phyloP scores from a whole-genome alignment of 2,888 invertebrate species.

The Meteorus cinctellus region DNA sequence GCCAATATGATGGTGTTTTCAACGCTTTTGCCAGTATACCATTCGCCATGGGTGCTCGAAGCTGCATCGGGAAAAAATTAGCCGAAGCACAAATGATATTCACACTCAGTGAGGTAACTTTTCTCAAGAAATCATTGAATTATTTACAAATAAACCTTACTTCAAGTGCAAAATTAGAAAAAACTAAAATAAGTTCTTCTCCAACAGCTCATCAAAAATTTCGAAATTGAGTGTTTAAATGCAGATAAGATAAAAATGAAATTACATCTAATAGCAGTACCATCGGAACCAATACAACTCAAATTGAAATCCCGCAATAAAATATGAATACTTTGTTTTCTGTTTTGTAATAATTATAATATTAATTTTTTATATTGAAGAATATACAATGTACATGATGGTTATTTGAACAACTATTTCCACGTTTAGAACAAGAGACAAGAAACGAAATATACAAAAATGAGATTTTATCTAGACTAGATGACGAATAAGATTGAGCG shows the following conservation, averaged over 20 bases:
- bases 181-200: slow-evolving; percentile 18
- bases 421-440: slow-evolving; percentile 10
- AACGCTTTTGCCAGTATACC: slow-evolving; percentile 84
- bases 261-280: slow-evolving; percentile 78
- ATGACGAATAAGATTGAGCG: not conserved
- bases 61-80: slow-evolving; percentile 88
- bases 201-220: slow-evolving; percentile 75
- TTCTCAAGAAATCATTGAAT: slow-evolving; percentile 36
- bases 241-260: slow-evolving; percentile 75
- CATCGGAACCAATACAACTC: slow-evolving; percentile 75
- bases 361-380: slow-evolving; percentile 18
- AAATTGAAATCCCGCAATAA: slow-evolving; percentile 61
- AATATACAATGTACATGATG: slow-evolving; percentile 32
- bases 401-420: slow-evolving; percentile 22
- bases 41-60: slow-evolving; percentile 87
- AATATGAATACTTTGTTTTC: slow-evolving; percentile 7
- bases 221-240: slow-evolving; percentile 75
- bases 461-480: slow-evolving; percentile 30
- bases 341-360: slow-evolving; percentile 7
- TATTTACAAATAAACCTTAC: slow-evolving; percentile 35
- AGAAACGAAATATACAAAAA: slow-evolving; percentile 28
- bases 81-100: slow-evolving; percentile 85
- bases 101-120: slow-evolving; percentile 78
- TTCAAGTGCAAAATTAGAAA: not conserved
- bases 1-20: slow-evolving; percentile 72